These are phyloP conservation scores for Trinorchestia longiramus DNA, from an alignment of 1,140 invertebrate genomes.

Conservation along the genomic window DNA sequence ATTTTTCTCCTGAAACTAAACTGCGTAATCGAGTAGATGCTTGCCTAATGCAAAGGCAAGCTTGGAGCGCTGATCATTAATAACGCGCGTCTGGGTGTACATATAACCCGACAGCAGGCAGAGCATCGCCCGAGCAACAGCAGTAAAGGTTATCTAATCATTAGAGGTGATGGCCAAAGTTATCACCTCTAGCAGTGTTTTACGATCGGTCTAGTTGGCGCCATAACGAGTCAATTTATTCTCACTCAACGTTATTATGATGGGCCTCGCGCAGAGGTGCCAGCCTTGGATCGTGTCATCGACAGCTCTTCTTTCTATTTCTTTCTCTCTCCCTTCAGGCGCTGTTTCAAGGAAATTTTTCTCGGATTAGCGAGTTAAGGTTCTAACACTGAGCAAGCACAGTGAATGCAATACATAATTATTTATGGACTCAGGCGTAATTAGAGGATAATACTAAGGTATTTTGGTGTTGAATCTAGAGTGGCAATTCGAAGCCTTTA, in stretches of 20 bases:
- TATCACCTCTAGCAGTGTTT: slow-evolving; percentile 52
- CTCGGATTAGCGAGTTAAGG: not conserved
- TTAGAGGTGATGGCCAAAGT: slow-evolving; percentile 52
- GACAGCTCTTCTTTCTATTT: not conserved
- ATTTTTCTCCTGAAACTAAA: not conserved
- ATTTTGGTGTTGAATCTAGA: too few relatives aligned
- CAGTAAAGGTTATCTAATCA: slow-evolving; percentile 54
- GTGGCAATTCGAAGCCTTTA: too few relatives aligned
- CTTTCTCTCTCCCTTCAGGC: not conserved
- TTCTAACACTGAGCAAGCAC: not conserved
- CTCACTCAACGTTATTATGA: slow-evolving; percentile 53
- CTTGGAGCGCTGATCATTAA: not conserved
- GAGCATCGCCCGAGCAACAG: slow-evolving; percentile 19
- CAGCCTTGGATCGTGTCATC: not conserved
- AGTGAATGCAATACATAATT: too few relatives aligned
- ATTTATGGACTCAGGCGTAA: too few relatives aligned
- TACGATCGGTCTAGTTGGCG: slow-evolving; percentile 50
- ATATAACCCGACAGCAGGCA: slow-evolving; percentile 28
- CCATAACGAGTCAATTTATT: slow-evolving; percentile 51
- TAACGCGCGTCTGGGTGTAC: not conserved
- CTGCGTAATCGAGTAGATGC: not conserved
- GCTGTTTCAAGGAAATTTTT: not conserved
- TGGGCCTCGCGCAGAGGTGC: not conserved
- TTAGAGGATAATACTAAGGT: too few relatives aligned
- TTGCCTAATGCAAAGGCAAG: not conserved